Conservation (phyloP, 2,113 vertebrate species). For the Beaufortia kweichowensis region DNA sequence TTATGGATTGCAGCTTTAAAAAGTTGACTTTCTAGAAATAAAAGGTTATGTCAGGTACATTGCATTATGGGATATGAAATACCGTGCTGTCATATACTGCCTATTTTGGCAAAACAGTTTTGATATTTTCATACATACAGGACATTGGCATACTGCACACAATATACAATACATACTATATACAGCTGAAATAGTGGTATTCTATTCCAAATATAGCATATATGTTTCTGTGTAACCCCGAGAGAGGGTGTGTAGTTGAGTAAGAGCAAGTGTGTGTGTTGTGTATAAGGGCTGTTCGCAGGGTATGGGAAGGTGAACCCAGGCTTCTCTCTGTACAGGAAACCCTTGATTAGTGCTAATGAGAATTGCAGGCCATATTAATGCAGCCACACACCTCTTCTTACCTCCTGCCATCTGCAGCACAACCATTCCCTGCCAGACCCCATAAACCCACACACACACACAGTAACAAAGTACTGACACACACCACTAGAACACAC, state of each 20-base stretch:
- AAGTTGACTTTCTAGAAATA: neutral
- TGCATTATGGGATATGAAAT: neutral
- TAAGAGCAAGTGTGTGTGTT: constrained; percentile 29
- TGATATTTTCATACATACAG: neutral
- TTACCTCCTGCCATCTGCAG: constrained; percentile 73
- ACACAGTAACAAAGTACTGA: constrained; percentile 63
- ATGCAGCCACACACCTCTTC: constrained; percentile 78
- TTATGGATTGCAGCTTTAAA: too few species aligned
- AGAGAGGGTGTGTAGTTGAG: neutral
- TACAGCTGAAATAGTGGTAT: neutral
- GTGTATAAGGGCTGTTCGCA: constrained; percentile 46
- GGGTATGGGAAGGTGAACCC: constrained; percentile 72
- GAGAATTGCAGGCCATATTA: constrained; percentile 80
- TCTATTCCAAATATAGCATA: neutral
- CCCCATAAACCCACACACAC: constrained; percentile 71
- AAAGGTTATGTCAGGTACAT: neutral
- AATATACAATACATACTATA: neutral
- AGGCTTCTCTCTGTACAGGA: constrained; percentile 73
- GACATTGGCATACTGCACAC: neutral
- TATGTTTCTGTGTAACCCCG: constrained; percentile 9
- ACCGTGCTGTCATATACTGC: too few species aligned
- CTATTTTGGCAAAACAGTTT: neutral
- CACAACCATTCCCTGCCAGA: constrained; percentile 65
- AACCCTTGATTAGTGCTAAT: constrained; percentile 80
- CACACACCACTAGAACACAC: constrained; percentile 64